These are phyloP conservation scores for Anthophora plumipes DNA, from an alignment of 2,888 invertebrate species.

Conservation along the genomic window DNA sequence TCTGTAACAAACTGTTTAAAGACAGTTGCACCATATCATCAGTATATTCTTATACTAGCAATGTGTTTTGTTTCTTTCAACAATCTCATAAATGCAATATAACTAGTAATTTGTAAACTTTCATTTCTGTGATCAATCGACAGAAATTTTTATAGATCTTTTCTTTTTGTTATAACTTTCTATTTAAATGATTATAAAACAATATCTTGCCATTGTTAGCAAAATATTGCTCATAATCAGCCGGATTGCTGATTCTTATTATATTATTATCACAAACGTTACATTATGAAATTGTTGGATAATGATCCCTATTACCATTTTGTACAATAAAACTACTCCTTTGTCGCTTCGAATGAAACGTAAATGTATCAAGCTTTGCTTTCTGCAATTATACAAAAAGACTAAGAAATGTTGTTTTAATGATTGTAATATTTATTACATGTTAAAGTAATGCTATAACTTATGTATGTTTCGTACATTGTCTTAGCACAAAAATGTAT, in stretches of 20 bases:
- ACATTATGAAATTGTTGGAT: constrained; percentile 74
- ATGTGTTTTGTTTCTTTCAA: constrained; percentile 65
- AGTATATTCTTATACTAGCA: constrained; percentile 66
- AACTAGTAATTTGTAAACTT: constrained; percentile 56
- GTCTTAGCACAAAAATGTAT: constrained; percentile 34
- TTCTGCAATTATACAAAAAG: constrained; percentile 22
- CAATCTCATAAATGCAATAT: constrained; percentile 73
- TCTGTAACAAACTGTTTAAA: constrained; percentile 56
- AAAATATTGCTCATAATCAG: constrained; percentile 67
- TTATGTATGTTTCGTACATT: constrained; percentile 31
- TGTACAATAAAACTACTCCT: constrained; percentile 72
- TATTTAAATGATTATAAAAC: constrained; percentile 51
- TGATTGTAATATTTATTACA: constrained; percentile 25
- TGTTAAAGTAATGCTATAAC: constrained; percentile 29
- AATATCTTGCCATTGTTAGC: constrained; percentile 46
- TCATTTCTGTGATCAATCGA: constrained; percentile 39
- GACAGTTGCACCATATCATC: constrained; percentile 63
- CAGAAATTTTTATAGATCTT: constrained; percentile 38
- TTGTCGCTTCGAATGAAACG: constrained; percentile 54
- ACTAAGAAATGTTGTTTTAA: constrained; percentile 25
- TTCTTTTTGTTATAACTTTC: constrained; percentile 28
- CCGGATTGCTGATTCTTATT: constrained; percentile 51
- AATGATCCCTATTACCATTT: constrained; percentile 76
- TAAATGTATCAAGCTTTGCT: constrained; percentile 33
- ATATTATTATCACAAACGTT: constrained; percentile 70